Percentiles rank a stretch among this genome's conserved stretches.
Evolutionary conservation across 2,797 vertebrate genomes (phyloP).

Genomic region (Muscicapa comitata): DNA sequence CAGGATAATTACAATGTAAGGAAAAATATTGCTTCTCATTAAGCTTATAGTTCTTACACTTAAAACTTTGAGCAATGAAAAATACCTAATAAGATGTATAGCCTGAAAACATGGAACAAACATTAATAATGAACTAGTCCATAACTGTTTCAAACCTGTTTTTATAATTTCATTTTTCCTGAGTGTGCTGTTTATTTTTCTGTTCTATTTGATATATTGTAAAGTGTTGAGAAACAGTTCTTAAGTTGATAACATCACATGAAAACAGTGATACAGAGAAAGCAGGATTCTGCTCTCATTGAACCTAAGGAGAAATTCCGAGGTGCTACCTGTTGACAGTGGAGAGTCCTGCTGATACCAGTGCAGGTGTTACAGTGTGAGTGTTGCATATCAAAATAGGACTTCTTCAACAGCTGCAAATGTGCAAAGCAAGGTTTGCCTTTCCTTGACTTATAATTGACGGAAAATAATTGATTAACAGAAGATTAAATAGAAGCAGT

Average conservation of each 20-base stretch:
- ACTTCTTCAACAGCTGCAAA: neutral
- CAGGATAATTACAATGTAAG: neutral
- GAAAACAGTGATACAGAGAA: neutral
- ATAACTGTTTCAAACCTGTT: neutral
- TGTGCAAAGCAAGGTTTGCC: neutral
- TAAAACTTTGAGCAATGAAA: neutral
- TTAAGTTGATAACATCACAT: neutral
- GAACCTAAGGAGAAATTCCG: neutral
- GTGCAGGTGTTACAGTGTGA: neutral
- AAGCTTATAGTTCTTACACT: neutral
- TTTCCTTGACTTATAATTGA: neutral
- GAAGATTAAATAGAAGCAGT: neutral
- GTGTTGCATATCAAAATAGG: neutral
- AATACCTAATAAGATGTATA: neutral
- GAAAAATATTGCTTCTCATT: neutral
- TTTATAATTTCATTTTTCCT: neutral
- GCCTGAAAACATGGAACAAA: neutral
- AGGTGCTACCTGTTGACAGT: neutral
- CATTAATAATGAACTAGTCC: neutral
- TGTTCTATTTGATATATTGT: neutral
- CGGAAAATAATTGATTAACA: neutral
- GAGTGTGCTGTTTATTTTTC: neutral
- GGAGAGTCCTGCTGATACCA: neutral
- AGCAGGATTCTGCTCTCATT: neutral
- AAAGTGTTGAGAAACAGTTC: neutral